Evolutionary conservation across 2,888 invertebrate genomes (phyloP).

Genomic region (Lymantria monacha): DNA sequence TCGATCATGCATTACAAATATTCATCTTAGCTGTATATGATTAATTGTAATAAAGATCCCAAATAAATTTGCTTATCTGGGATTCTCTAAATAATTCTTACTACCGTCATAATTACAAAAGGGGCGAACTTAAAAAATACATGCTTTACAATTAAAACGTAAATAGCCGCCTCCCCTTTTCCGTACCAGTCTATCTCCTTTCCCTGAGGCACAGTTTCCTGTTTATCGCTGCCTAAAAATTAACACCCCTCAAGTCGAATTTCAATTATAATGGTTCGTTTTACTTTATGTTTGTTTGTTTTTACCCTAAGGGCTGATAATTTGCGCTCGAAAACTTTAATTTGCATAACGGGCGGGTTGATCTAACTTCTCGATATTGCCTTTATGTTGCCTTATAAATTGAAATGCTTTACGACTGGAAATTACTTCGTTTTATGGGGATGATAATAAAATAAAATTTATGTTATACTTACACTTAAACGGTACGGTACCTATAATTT

Average conservation of each 20-base stretch:
- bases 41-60: too few species aligned
- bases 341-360: slow-evolving; percentile 26
- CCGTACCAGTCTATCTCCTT: slow-evolving; percentile 1
- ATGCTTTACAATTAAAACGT: background rate
- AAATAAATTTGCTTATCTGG: too few species aligned
- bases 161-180: background rate
- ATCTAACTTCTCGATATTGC: slow-evolving; percentile 20
- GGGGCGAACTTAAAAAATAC: too few species aligned
- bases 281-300: slow-evolving; percentile 30
- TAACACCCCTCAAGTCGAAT: slow-evolving; percentile 26
- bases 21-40: too few species aligned
- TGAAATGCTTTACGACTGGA: slow-evolving; percentile 16
- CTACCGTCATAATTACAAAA: too few species aligned
- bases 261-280: slow-evolving; percentile 34
- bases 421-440: slow-evolving; percentile 8
- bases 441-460: slow-evolving; percentile 7
- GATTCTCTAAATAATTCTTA: too few species aligned
- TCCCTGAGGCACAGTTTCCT: slow-evolving; percentile 9
- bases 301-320: slow-evolving; percentile 25
- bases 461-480: slow-evolving; percentile 1
- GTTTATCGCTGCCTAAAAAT: slow-evolving; percentile 24
- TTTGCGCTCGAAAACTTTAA: slow-evolving; percentile 33
- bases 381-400: slow-evolving; percentile 19
- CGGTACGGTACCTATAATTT: too few species aligned
- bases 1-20: too few species aligned